A percentile compares a stretch with the other conserved stretches of the same genome.
phyloP scores from a whole-genome alignment of 2,113 vertebrate species.

The Varanus salvator region DNA sequence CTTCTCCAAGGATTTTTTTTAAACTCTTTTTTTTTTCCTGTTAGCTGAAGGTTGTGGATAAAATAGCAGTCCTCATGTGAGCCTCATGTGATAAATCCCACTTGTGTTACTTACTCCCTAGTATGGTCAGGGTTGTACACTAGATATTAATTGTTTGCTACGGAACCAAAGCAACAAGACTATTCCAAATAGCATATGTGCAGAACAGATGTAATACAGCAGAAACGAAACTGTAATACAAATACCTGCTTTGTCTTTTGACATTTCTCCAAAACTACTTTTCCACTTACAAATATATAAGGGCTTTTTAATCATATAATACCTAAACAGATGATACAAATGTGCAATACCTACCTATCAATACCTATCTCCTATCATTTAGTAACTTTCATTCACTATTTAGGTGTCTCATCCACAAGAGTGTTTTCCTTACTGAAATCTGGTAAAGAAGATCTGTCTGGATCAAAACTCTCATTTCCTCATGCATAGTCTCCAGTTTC shows the following conservation, averaged over 20 bases:
- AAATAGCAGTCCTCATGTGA: neutral
- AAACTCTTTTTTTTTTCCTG: neutral
- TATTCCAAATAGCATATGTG: neutral
- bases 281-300: neutral
- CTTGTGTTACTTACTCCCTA: neutral
- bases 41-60: constrained; percentile 2
- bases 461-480: neutral
- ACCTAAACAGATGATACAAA: neutral
- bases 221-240: neutral
- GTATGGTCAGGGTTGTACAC: neutral
- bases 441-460: constrained; percentile 17
- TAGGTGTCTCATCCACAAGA: constrained; percentile 25
- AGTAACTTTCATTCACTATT: constrained; percentile 19
- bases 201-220: neutral
- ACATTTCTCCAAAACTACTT: neutral
- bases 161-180: neutral
- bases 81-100: neutral
- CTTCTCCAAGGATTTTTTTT: neutral
- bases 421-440: constrained; percentile 42
- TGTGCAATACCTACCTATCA: neutral
- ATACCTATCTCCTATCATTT: neutral
- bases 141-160: neutral
- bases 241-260: neutral
- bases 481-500: constrained; percentile 21
- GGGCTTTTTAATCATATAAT: neutral